A percentile compares a stretch with the other conserved stretches of the same genome.
Evolutionary conservation across 2,888 invertebrate species (phyloP).

Genomic region (Phasia obesa): DNA sequence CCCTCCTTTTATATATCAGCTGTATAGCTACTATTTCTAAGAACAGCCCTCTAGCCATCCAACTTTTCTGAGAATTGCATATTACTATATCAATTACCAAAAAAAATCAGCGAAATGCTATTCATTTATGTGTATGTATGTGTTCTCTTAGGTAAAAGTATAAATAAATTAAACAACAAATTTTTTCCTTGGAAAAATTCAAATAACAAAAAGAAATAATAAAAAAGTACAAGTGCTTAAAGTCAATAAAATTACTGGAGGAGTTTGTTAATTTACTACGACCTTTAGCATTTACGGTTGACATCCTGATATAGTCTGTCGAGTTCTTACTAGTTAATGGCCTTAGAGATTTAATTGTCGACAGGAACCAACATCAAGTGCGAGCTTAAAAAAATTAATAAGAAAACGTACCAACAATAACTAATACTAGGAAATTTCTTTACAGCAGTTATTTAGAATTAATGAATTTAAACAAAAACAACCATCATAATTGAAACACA

Average conservation of each 20-base stretch:
- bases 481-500: conserved; percentile 45
- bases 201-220: not conserved
- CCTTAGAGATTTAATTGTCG: conserved; percentile 58
- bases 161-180: conserved; percentile 58
- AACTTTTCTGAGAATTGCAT: conserved; percentile 22
- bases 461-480: not conserved
- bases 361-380: conserved; percentile 17
- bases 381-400: conserved; percentile 16
- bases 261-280: conserved; percentile 47
- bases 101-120: conserved; percentile 7
- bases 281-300: conserved; percentile 9
- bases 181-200: conserved; percentile 7
- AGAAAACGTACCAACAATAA: conserved; percentile 64
- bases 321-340: conserved; percentile 42
- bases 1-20: not conserved
- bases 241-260: conserved; percentile 56
- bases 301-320: conserved; percentile 13
- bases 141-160: conserved; percentile 14
- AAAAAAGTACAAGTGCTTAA: conserved; percentile 46
- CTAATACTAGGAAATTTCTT: conserved; percentile 19
- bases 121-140: not conserved
- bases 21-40: no score
- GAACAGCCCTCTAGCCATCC: not conserved
- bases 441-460: not conserved
- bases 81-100: conserved; percentile 47